Base-by-base conservation (phyloP, 2,888 invertebrate species). In the Cyrtodaria siliqua region DNA sequence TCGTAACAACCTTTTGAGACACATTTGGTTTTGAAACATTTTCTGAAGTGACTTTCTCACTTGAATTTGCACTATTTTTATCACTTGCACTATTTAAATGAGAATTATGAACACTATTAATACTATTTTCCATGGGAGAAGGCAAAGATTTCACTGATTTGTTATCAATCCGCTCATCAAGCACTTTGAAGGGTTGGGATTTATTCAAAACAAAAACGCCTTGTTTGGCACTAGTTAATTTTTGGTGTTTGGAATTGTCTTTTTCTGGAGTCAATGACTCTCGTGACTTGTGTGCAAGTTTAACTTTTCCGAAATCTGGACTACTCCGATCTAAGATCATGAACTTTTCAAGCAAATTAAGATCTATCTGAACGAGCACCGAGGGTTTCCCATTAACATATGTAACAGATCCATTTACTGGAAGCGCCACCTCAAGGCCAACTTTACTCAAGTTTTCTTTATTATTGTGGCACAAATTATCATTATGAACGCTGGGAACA, bases 341-440 rank as follows among this genome's bases (percentile, higher is more conserved):
- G 27, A 62, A 29, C 18, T 60, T 69, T 33, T 61, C 68, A 29
- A 84, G 59, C 20, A 80, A 64, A 56, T 68, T 69, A 20, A 84
- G 66, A 33, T 78, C 77, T 56, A 84, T 67, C 62, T 71, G 66
- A 26, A 84, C 84, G 42, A 79, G 62, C 50, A 84, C 75, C 55
- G 84, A 72, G 26, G 79, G 73, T 59, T 61, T 69, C 38, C 74
- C 79, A 62, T 80, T 75, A 20, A 59, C 6, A 69, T 63, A 76
- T 23, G 68, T 59, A 27, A 80, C 59, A 59, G 53, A 70, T 55
- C 70, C 74, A 63, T 67, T 67, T n/a, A 63, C 50, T 52, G 61
- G 62, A 52, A 64, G 12, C 16, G 62, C 57, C 27, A 76, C 61
- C 12, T 63, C 69, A 14, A 72, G 63, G 24, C 67, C 69, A 4